These are phyloP conservation scores for Choristoneura fumiferana DNA, from an alignment of 1,140 invertebrate species.

Conservation along the genomic window DNA sequence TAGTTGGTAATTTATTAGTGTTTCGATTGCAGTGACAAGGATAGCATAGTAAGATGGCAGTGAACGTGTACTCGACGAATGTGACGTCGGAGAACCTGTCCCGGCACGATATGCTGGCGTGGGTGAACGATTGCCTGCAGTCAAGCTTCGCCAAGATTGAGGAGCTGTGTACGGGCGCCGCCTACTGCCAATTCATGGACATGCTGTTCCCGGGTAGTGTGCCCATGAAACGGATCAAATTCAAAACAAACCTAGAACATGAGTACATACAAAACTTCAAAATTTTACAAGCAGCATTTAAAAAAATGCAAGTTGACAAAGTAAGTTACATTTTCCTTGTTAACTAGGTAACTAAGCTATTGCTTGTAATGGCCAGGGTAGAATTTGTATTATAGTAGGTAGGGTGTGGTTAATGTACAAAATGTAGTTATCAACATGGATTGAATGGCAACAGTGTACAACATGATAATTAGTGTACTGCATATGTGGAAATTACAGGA, in stretches of 20 bases:
- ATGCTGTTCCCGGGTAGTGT: conserved; percentile 98
- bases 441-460: no score
- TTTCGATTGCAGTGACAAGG: background rate
- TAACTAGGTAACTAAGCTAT: background rate
- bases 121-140: conserved; percentile 98
- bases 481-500: no score
- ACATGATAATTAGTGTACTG: no score
- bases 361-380: no score
- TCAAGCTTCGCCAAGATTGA: conserved; percentile 98
- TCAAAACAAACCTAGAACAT: conserved; percentile 98
- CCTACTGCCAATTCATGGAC: conserved; percentile 99
- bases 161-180: conserved; percentile 97
- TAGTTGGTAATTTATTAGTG: background rate
- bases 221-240: conserved; percentile 97
- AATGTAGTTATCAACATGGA: no score
- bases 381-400: no score
- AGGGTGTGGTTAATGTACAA: no score
- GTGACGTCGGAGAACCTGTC: conserved; percentile 98
- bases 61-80: conserved; percentile 99
- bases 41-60: conserved; percentile 83
- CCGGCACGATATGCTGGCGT: conserved; percentile 98
- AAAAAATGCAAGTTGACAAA: conserved; percentile 99
- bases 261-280: conserved; percentile 99
- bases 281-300: conserved; percentile 96
- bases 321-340: conserved; percentile 79